Evolutionary conservation across 1,140 invertebrate genomes (phyloP), one percentile per base, ranked within the genome.

Genomic region (Phenacoccus solenopsis): DNA sequence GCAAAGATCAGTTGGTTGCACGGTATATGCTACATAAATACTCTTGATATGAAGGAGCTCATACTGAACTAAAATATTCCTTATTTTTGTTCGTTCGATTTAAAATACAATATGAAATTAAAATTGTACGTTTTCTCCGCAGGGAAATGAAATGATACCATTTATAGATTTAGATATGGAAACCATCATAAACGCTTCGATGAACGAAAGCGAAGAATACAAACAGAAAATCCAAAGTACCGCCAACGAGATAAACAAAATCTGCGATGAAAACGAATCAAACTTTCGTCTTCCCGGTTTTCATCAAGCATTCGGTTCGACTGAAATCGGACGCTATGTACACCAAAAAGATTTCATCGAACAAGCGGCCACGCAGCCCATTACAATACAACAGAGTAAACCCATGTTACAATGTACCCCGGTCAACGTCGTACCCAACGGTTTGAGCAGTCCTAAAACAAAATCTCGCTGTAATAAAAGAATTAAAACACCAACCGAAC

Each of bases 231-330:
- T 64, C 22, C 59, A 64, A 27, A 24, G 21, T 24, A 64, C 59
- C 2, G 59, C 59, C 7, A 27, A 64, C 59, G 59, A 64, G 25
- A 64, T 64, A 27, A 64, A 27, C 20, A 64, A 25, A 24, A 24
- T 64, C 22, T 64, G 59, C 32, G 28, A 70, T 20, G 22, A 22
- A 30, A 73, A 70, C 24, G 74, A 72, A 10, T 70, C 72, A 35
- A 69, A 69, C 21, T 69, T 73, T 20, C 86, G 86, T 13, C 75
- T 90, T 57, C 88, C 88, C 0, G 87, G 87, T 1, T 90, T 89
- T 71, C 86, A 88, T 73, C 87, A 89, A 76, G 87, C 88, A 0
- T 90, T 90, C 74, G 88, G 87, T 16, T 88, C 87, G 1, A 89
- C 87, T 25, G 88, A 89, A 77, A 89, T 89, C 69, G 88, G 87